Evolutionary conservation across 2,797 vertebrate species (phyloP).

Genomic region (Zenarchopterus dispar): DNA sequence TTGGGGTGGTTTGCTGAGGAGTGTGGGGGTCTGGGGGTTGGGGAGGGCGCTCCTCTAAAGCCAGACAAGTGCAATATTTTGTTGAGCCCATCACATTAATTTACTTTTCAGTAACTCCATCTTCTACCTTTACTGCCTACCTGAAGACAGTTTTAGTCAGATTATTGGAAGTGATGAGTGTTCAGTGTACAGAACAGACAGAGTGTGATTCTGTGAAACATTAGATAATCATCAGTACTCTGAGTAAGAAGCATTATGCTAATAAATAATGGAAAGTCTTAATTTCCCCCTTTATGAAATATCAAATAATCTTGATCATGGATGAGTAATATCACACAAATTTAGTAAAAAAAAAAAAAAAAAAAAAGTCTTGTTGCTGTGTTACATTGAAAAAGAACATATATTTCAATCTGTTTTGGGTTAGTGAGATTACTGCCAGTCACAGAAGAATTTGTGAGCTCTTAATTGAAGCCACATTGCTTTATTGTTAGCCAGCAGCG

Average conservation of each 20-base stretch:
- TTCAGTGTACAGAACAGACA: not conserved
- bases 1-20: slow-evolving; percentile 25
- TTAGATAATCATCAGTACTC: slow-evolving; percentile 5
- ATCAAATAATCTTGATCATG: slow-evolving; percentile 12
- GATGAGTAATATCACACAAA: slow-evolving; percentile 15
- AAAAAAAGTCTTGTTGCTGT: slow-evolving; percentile 34
- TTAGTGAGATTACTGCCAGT: slow-evolving; percentile 63
- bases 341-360: slow-evolving; percentile 13
- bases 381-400: slow-evolving; percentile 37
- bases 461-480: slow-evolving; percentile 71
- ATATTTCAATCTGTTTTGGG: slow-evolving; percentile 64
- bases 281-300: not conserved
- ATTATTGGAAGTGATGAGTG: not conserved
- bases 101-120: slow-evolving; percentile 51
- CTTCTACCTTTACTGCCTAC: slow-evolving; percentile 17
- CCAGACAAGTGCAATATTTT: slow-evolving; percentile 72
- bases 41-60: slow-evolving; percentile 29
- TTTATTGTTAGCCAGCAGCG: slow-evolving; percentile 61
- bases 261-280: too few relatives aligned
- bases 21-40: slow-evolving; percentile 49
- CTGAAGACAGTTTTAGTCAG: not conserved
- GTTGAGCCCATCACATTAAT: slow-evolving; percentile 69
- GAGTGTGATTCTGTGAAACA: slow-evolving; percentile 22
- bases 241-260: too few relatives aligned
- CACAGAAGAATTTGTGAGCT: slow-evolving; percentile 59